Evolutionary conservation across 2,888 invertebrate genomes (phyloP).

Genomic region (Drosophila bunnanda): DNA sequence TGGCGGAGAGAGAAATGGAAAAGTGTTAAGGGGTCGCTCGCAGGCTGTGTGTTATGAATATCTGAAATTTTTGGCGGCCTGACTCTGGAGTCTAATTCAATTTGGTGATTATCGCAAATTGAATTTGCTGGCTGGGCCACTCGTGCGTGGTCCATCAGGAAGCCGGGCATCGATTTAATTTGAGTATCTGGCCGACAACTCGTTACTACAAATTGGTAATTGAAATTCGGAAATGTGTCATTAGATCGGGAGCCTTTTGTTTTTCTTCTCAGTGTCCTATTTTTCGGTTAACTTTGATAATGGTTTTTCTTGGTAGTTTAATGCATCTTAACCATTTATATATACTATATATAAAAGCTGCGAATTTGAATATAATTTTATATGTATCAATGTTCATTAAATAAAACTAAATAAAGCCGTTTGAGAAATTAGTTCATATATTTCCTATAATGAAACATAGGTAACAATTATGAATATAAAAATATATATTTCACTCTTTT

Average conservation of each 20-base stretch:
- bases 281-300: not conserved
- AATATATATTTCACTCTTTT: not conserved
- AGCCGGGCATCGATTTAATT: constrained; percentile 33
- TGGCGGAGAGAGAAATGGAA: constrained; percentile 36
- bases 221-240: constrained; percentile 17
- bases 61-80: constrained; percentile 71
- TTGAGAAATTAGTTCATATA: too few relatives aligned
- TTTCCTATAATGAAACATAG: not conserved
- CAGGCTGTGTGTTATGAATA: constrained; percentile 75
- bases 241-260: not conserved
- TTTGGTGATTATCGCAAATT: constrained; percentile 79
- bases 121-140: constrained; percentile 57
- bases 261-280: not conserved
- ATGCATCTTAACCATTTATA: not conserved
- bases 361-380: too few relatives aligned
- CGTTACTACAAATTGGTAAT: constrained; percentile 21
- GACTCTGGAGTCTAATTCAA: constrained; percentile 76
- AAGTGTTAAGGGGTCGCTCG: constrained; percentile 70
- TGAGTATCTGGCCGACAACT: constrained; percentile 25
- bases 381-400: too few relatives aligned
- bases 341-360: too few relatives aligned
- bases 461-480: not conserved
- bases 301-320: not conserved
- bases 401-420: too few relatives aligned
- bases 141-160: constrained; percentile 55